Evolutionary conservation across 2,888 invertebrate genomes (phyloP).

Genomic region (Meganola albula): DNA sequence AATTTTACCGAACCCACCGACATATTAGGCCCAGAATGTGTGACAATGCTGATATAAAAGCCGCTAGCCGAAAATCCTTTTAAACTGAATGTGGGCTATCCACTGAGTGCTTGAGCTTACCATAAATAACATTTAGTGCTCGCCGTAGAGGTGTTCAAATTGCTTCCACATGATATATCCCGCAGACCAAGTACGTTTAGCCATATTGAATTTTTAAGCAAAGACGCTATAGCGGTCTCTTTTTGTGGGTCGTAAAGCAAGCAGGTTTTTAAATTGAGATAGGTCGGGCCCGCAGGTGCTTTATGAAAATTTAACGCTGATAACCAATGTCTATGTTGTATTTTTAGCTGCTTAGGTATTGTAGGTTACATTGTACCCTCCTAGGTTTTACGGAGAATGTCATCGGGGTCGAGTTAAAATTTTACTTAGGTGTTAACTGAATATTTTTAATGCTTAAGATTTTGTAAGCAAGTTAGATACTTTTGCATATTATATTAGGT

Average conservation of each 20-base stretch:
- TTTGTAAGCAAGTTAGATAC: too few species aligned
- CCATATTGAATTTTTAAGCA: conserved; percentile 70
- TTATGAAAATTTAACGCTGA: conserved; percentile 40
- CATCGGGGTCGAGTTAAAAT: too few species aligned
- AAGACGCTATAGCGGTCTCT: conserved; percentile 37
- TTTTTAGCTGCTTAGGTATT: too few species aligned
- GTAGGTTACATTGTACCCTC: too few species aligned
- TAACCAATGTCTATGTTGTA: conserved; percentile 27
- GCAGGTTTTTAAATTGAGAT: conserved; percentile 44
- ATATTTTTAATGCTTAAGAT: too few species aligned
- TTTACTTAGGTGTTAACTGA: too few species aligned
- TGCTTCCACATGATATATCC: conserved; percentile 73
- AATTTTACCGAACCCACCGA: conserved; percentile 12
- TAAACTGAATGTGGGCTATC: conserved; percentile 62
- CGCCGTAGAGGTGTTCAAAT: conserved; percentile 69
- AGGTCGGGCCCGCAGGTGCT: conserved; percentile 39
- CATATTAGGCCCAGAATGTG: conserved; percentile 26
- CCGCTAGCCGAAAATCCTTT: conserved; percentile 54
- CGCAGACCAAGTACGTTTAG: conserved; percentile 58
- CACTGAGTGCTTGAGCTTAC: conserved; percentile 65
- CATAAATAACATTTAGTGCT: conserved; percentile 74
- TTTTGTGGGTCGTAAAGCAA: conserved; percentile 41
- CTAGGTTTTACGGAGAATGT: too few species aligned
- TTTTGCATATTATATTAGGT: too few species aligned
- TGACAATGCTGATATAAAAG: conserved; percentile 36